These are phyloP conservation scores for Omphaloscelis lunosa DNA, from an alignment of 2,888 invertebrate genomes.

Conservation along the genomic window DNA sequence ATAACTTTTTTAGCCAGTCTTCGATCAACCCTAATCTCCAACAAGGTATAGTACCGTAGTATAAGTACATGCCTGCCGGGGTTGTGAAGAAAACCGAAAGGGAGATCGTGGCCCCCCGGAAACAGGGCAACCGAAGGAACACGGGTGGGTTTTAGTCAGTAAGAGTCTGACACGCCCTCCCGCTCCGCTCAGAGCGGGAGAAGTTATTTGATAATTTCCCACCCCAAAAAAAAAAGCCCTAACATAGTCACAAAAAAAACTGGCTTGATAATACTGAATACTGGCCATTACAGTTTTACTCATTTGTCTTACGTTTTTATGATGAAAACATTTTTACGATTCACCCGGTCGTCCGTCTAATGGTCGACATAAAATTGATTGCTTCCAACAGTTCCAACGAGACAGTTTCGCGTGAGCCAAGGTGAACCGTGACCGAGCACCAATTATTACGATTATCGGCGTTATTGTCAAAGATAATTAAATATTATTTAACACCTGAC, in stretches of 20 bases:
- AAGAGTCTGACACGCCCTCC: no score
- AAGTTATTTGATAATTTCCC: no score
- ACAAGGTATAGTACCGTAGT: no score
- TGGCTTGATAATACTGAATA: constrained; percentile 11
- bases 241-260: no score
- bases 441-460: constrained; percentile 58
- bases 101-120: no score
- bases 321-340: constrained; percentile 52
- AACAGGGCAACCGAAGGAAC: no score
- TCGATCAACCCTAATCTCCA: background rate
- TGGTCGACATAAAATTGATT: constrained; percentile 47
- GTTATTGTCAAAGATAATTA: constrained; percentile 59
- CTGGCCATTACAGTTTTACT: constrained; percentile 11
- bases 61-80: no score
- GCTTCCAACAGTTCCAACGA: constrained; percentile 9
- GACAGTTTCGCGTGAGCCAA: constrained; percentile 63
- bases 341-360: constrained; percentile 16
- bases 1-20: background rate
- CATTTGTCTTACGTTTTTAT: constrained; percentile 32
- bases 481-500: constrained; percentile 59
- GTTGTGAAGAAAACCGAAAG: no score
- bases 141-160: no score
- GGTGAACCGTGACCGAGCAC: constrained; percentile 53
- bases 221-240: no score
- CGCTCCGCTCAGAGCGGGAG: no score